Evolutionary conservation across 2,113 vertebrate species (phyloP).

Genomic region (Columba janthina): DNA sequence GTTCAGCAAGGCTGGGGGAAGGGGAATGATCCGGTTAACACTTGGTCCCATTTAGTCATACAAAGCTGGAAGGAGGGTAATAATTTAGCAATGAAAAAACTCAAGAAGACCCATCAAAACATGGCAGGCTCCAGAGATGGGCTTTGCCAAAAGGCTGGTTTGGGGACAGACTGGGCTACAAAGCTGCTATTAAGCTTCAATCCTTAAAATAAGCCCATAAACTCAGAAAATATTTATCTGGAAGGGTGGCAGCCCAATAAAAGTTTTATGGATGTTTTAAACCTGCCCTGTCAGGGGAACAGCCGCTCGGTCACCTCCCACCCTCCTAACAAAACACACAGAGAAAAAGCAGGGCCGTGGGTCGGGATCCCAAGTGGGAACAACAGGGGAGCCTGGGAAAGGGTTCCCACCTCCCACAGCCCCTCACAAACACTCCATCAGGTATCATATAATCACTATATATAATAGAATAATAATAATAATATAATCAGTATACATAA

Average conservation of each 20-base stretch:
- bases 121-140: conserved; percentile 17
- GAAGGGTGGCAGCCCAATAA: conserved; percentile 79
- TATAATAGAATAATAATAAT: no score
- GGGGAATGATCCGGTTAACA: not conserved
- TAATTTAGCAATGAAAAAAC: conserved; percentile 47
- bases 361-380: not conserved
- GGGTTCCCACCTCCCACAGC: not conserved
- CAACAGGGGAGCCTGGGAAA: not conserved
- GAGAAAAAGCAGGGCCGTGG: not conserved
- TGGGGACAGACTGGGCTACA: conserved; percentile 53
- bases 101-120: conserved; percentile 41
- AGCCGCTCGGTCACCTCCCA: conserved; percentile 68
- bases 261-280: conserved; percentile 79
- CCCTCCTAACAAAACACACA: conserved; percentile 11
- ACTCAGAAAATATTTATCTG: conserved; percentile 79
- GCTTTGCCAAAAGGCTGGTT: conserved; percentile 68
- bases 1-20: not conserved
- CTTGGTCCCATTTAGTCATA: not conserved
- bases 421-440: no score
- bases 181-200: conserved; percentile 73
- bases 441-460: no score
- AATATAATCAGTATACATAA: not conserved
- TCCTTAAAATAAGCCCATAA: conserved; percentile 74
- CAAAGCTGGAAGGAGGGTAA: conserved; percentile 17
- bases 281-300: conserved; percentile 70